These are phyloP conservation scores for Chaetodon auriga DNA, from an alignment of 2,113 vertebrate species.

Conservation along the genomic window DNA sequence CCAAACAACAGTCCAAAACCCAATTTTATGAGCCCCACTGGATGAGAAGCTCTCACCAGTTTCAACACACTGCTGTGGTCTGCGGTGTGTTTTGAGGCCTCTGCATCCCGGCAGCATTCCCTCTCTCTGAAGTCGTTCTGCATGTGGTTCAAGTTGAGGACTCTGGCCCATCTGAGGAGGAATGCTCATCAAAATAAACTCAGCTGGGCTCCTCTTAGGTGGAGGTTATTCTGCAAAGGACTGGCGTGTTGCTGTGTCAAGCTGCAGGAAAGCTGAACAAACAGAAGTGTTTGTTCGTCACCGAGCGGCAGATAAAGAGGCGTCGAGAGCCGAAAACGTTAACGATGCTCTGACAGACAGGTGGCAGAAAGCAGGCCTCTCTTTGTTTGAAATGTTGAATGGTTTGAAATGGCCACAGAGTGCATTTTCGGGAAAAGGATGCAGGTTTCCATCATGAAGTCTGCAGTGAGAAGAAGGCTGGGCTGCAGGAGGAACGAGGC, in stretches of 20 bases:
- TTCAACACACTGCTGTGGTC: constrained; percentile 5
- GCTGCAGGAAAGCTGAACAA: constrained; percentile 78
- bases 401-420: background rate
- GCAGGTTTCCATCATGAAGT: background rate
- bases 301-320: background rate
- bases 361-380: constrained; percentile 3
- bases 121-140: constrained; percentile 40
- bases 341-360: constrained; percentile 29
- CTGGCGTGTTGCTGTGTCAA: constrained; percentile 21
- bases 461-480: background rate
- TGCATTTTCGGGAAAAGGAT: background rate
- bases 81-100: constrained; percentile 4
- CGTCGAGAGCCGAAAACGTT: constrained; percentile 16
- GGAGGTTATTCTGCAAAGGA: background rate
- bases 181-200: constrained; percentile 70
- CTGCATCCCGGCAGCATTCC: background rate
- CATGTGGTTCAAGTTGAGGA: constrained; percentile 65
- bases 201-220: constrained; percentile 22
- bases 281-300: constrained; percentile 60
- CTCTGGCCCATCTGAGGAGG: constrained; percentile 28
- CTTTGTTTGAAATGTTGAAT: no score
- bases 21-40: no score
- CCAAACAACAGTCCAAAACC: no score
- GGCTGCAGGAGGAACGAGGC: background rate
- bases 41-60: background rate